phyloP scores from a whole-genome alignment of 2,888 invertebrate genomes.

The Rhyacophila evoluta region DNA sequence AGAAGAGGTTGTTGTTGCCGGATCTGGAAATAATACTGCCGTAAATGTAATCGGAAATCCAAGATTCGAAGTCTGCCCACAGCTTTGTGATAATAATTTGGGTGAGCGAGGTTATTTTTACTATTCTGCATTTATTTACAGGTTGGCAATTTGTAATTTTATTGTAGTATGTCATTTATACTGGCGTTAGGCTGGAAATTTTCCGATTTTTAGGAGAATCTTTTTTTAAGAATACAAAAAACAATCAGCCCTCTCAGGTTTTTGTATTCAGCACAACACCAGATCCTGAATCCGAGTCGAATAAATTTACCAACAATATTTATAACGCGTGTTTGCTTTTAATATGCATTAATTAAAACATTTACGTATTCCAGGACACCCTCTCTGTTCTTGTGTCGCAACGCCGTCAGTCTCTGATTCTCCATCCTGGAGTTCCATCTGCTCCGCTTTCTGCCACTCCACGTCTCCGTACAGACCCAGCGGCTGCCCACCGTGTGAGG shows the following conservation, averaged over 20 bases:
- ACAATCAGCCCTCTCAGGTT: no score
- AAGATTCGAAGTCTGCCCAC: constrained; percentile 70
- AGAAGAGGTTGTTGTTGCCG: background rate
- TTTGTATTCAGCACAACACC: no score
- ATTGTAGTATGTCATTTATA: no score
- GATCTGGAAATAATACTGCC: background rate
- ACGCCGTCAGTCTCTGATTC: constrained; percentile 55
- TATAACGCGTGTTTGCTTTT: background rate
- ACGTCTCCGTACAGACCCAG: constrained; percentile 61
- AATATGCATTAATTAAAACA: background rate
- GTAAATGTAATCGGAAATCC: constrained; percentile 60
- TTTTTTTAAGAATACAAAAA: no score
- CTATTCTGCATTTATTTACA: no score
- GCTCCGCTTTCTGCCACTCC: constrained; percentile 67
- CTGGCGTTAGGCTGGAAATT: no score
- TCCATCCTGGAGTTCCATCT: constrained; percentile 66
- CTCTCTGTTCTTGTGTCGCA: constrained; percentile 67
- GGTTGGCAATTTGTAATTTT: no score
- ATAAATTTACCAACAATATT: no score
- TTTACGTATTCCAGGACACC: constrained; percentile 60
- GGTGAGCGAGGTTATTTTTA: no score
- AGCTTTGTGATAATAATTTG: constrained; percentile 72
- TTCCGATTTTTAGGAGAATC: no score
- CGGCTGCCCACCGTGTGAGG: constrained; percentile 65
- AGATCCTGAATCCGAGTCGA: no score